These are phyloP conservation scores for Aldabrachelys gigantea DNA, from an alignment of 2,113 vertebrate species.

Conservation along the genomic window DNA sequence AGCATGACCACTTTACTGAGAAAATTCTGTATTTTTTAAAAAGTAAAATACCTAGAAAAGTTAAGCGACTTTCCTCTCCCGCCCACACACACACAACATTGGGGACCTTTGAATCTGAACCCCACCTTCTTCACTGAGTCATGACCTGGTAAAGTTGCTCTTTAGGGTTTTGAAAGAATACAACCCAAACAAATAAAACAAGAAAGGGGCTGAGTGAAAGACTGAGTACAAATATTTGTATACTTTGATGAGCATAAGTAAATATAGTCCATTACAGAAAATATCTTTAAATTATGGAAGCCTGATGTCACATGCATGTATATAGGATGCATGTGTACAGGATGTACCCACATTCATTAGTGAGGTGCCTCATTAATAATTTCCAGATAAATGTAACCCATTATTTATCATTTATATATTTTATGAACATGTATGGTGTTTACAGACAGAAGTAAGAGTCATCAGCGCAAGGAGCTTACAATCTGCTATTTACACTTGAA, in stretches of 20 bases:
- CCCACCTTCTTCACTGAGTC: background rate
- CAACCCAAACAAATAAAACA: background rate
- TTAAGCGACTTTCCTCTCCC: background rate
- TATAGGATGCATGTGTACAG: background rate
- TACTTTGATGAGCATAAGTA: background rate
- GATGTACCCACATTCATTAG: background rate
- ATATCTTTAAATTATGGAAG: background rate
- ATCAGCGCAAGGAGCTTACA: background rate
- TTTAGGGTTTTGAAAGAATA: background rate
- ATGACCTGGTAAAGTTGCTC: background rate
- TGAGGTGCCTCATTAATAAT: background rate
- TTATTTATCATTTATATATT: background rate
- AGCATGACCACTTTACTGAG: too few relatives aligned
- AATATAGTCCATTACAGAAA: background rate
- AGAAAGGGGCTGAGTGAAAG: constrained; percentile 7
- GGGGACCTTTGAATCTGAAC: background rate
- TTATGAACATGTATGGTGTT: background rate
- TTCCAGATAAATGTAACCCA: background rate
- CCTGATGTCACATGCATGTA: background rate
- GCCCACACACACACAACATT: too few relatives aligned
- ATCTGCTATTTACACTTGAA: background rate
- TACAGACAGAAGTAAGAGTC: background rate
- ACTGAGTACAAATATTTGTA: background rate
- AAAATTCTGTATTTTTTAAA: background rate
- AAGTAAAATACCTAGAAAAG: constrained; percentile 3